phyloP scores from a whole-genome alignment of 2,797 vertebrate genomes.

The Chelidonichthys spinosus region DNA sequence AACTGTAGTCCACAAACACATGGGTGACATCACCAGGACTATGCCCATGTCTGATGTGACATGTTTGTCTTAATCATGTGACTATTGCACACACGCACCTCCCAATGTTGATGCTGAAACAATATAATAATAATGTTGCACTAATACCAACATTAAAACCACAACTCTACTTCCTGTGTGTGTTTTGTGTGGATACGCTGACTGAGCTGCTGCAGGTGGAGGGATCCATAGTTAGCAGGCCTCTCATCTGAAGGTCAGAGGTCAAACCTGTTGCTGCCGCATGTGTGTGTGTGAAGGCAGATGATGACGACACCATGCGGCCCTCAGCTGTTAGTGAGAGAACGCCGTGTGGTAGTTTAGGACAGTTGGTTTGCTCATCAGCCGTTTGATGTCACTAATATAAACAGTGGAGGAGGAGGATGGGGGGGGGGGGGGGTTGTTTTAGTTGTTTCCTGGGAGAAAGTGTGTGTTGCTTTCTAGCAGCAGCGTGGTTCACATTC shows the following conservation, averaged over 20 bases:
- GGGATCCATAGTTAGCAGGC: conserved; percentile 34
- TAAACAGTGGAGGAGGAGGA: conserved; percentile 5
- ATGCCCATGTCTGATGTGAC: too few species aligned
- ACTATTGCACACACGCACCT: too few species aligned
- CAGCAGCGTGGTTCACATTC: conserved; percentile 6
- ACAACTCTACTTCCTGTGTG: background rate
- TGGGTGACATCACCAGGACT: too few species aligned
- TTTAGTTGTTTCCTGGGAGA: conserved; percentile 60
- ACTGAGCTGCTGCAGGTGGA: conserved; percentile 15
- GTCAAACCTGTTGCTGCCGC: conserved; percentile 57
- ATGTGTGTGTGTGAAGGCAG: conserved; percentile 53
- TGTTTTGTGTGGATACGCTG: background rate
- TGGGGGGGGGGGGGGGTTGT: conserved; percentile 54
- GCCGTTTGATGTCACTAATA: too few species aligned
- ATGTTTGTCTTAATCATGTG: too few species aligned
- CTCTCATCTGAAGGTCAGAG: conserved; percentile 63
- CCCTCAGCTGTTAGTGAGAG: conserved; percentile 76
- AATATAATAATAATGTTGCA: too few species aligned
- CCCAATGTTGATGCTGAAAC: too few species aligned
- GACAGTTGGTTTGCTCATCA: too few species aligned
- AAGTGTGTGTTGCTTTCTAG: conserved; percentile 39
- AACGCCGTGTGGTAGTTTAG: conserved; percentile 28
- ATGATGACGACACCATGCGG: conserved; percentile 60
- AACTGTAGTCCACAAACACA: too few species aligned
- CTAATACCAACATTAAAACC: background rate